Evolutionary conservation across 2,888 invertebrate genomes (phyloP).

Genomic region (Cosmorhoe ocellata): DNA sequence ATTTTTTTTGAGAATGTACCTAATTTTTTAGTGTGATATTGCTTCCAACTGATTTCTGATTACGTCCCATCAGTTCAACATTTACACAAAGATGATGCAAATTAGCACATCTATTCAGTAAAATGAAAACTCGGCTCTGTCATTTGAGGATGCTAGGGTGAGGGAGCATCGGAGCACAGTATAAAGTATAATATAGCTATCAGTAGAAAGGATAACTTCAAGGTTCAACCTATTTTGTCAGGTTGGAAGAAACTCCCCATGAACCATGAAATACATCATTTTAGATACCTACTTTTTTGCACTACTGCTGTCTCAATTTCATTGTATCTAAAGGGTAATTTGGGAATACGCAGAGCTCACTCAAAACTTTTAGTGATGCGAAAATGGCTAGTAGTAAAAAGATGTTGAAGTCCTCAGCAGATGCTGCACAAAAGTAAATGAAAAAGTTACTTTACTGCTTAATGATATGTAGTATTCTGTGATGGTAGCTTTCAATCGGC

Average conservation of each 20-base stretch:
- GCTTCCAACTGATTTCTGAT: slow-evolving; percentile 18
- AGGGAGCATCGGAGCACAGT: slow-evolving; percentile 52
- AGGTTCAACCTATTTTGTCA: background rate
- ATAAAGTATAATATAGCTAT: background rate
- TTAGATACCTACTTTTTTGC: too few species aligned
- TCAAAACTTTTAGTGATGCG: too few species aligned
- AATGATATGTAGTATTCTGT: slow-evolving; percentile 1
- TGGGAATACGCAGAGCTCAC: too few species aligned
- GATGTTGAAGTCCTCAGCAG: too few species aligned
- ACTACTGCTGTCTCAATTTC: too few species aligned
- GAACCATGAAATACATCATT: too few species aligned
- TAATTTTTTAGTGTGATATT: slow-evolving; percentile 21
- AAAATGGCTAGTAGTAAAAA: too few species aligned
- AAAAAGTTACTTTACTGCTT: background rate
- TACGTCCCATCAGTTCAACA: slow-evolving; percentile 23
- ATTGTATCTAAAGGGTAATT: too few species aligned
- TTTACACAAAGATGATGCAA: slow-evolving; percentile 71
- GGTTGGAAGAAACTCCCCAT: too few species aligned
- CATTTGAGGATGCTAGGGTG: slow-evolving; percentile 59
- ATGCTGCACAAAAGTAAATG: too few species aligned
- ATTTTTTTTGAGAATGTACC: background rate
- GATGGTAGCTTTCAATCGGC: slow-evolving; percentile 60
- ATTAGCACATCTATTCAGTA: slow-evolving; percentile 77
- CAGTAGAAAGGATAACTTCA: slow-evolving; percentile 8
- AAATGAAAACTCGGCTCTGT: slow-evolving; percentile 70